A percentile compares a stretch with the other conserved stretches of the same genome.
phyloP scores from a whole-genome alignment of 2,113 vertebrate species.

The Cyanistes caeruleus region DNA sequence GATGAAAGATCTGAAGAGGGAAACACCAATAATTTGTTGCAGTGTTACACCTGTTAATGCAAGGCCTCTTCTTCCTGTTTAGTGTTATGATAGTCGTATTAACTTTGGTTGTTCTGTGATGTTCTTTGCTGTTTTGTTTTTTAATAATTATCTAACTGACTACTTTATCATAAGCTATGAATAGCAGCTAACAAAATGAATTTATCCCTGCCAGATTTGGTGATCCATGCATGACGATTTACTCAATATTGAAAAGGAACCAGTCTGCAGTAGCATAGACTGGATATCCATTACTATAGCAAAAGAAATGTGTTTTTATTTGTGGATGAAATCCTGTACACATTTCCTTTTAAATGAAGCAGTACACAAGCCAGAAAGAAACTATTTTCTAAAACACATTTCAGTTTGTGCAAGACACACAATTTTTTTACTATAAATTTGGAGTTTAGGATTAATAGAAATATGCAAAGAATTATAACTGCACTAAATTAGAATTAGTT shows the following conservation, averaged over 20 bases:
- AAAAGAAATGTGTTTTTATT: not conserved
- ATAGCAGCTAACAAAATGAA: not conserved
- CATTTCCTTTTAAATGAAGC: not conserved
- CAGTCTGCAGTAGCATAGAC: not conserved
- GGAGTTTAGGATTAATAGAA: not conserved
- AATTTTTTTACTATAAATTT: not conserved
- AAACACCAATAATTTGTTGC: not conserved
- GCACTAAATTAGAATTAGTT: not conserved
- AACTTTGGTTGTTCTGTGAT: not conserved
- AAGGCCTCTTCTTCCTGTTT: not conserved
- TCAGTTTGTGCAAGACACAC: not conserved
- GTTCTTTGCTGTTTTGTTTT: not conserved
- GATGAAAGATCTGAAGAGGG: not conserved
- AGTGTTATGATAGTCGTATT: not conserved
- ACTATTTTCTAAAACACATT: not conserved
- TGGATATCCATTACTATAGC: not conserved
- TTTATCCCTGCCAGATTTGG: not conserved
- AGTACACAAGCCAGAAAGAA: not conserved
- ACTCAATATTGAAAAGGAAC: not conserved
- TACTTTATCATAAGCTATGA: not conserved
- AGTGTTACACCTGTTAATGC: not conserved
- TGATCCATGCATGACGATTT: not conserved
- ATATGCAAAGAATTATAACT: not conserved
- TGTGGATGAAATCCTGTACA: not conserved
- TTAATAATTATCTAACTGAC: not conserved